Evolutionary conservation across 2,113 vertebrate genomes (phyloP).

Genomic region (Tychaedon coryphoeus): DNA sequence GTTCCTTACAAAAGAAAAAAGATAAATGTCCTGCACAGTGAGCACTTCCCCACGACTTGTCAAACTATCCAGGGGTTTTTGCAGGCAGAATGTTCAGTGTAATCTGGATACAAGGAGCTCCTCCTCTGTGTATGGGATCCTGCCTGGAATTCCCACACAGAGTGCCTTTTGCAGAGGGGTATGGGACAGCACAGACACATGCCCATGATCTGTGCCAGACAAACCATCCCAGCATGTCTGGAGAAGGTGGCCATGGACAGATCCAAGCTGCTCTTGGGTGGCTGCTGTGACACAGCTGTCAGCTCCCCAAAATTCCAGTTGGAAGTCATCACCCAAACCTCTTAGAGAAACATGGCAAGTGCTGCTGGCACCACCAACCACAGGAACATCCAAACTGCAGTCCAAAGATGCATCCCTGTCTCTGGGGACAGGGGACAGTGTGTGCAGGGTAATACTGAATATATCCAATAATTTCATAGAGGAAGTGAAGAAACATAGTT

Average conservation of each 20-base stretch:
- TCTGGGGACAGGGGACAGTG: rapidly evolving
- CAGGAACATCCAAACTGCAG: background rate
- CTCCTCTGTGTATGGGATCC: background rate
- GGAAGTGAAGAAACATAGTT: background rate
- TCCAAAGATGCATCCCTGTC: background rate
- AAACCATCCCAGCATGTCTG: background rate
- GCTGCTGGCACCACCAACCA: background rate
- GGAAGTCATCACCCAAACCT: background rate
- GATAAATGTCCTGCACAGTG: background rate
- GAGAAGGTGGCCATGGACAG: background rate
- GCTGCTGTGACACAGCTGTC: background rate
- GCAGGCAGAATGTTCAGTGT: background rate
- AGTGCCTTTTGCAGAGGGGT: rapidly evolving
- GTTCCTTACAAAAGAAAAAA: background rate
- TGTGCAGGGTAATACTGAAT: background rate
- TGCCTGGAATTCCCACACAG: background rate
- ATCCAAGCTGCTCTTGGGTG: background rate
- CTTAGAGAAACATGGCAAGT: background rate
- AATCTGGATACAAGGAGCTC: background rate
- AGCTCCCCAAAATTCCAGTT: background rate
- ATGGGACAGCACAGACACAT: rapidly evolving
- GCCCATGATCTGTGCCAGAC: background rate
- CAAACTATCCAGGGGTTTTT: background rate
- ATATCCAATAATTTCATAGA: background rate
- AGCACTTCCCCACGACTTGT: background rate